Conservation (phyloP, 2,888 invertebrate species). For the Trissoscelio sp. region DNA sequence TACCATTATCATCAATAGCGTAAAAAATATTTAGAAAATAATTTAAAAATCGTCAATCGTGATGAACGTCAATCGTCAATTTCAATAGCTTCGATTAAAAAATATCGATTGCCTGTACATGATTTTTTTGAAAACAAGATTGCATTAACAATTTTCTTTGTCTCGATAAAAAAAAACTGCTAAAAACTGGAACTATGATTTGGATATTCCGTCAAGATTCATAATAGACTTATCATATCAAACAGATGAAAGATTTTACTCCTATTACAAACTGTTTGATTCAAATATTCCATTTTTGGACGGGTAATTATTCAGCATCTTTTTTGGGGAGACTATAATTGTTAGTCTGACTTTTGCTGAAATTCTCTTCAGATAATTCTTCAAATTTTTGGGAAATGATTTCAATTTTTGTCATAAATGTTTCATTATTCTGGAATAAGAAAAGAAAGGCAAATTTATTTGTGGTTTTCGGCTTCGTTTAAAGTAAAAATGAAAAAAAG, state of each 20-base stretch:
- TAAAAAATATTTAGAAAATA: constrained; percentile 3
- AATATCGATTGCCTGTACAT: neutral
- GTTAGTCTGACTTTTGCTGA: neutral
- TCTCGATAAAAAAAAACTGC: neutral
- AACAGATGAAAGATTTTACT: too few species aligned
- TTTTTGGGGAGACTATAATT: neutral
- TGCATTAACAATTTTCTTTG: neutral
- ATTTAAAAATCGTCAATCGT: neutral
- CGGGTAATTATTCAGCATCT: neutral
- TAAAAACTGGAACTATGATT: neutral
- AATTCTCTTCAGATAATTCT: constrained; percentile 22
- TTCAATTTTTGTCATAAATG: constrained; percentile 7
- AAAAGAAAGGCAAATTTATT: neutral
- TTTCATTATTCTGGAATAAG: constrained; percentile 19
- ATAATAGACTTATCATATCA: too few species aligned
- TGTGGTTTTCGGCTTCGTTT: neutral
- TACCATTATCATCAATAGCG: neutral
- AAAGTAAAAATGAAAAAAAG: neutral
- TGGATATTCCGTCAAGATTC: neutral
- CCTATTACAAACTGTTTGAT: neutral
- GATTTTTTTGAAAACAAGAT: neutral
- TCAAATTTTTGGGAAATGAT: constrained; percentile 8
- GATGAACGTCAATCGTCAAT: neutral
- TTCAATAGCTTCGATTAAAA: neutral
- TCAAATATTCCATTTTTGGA: neutral